Evolutionary conservation across 1,140 invertebrate species (phyloP), one percentile per base, ranked within the genome.

Genomic region (Calephelis nemesis): DNA sequence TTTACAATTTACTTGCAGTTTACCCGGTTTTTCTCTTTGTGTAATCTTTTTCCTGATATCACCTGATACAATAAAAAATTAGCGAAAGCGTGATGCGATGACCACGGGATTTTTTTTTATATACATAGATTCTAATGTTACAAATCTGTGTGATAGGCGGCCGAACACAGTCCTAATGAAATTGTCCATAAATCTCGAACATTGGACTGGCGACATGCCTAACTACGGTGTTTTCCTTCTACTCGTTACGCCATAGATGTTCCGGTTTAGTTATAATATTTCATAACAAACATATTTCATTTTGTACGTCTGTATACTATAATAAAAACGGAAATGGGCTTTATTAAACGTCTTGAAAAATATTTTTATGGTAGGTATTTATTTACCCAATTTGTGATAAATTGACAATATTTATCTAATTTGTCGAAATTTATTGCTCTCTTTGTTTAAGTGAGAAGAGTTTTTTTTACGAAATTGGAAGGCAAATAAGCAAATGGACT

Each of bases 181-280:
- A 82, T 83, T 76, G 79, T 83, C 83, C 78, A 85, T 85, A 83
- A 85, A 83, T 85, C 83, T 77, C 73, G 73, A 79, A 82, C 83
- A 85, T 85, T 82, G 80, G 74, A 82, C 78, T 82, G 83, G 74
- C 81, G 81, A 83, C 81, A 83, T 85, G 83, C 83, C 83, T 82
- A 83, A 81, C 78, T 82, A 80, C 74, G 75, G 74, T 81, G 74
- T 83, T 82, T 81, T 77, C 75, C 72, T 76, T 74, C 69, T 70
- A 73, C 73, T 79, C 72, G 72, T 74, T 76, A 74, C 73, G 45
- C 62, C 63, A 13, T 49, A 48, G 30, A 47, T 30, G 58, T 60
- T 42, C 50, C 52, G 42, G 39, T 13, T 66, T 49, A 54, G 47
- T 39, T 39, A 54, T 45, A 52, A 52, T 65, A 65, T 65, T 66